These are phyloP conservation scores for Pantala flavescens DNA, from an alignment of 1,140 invertebrate species.

Conservation along the genomic window DNA sequence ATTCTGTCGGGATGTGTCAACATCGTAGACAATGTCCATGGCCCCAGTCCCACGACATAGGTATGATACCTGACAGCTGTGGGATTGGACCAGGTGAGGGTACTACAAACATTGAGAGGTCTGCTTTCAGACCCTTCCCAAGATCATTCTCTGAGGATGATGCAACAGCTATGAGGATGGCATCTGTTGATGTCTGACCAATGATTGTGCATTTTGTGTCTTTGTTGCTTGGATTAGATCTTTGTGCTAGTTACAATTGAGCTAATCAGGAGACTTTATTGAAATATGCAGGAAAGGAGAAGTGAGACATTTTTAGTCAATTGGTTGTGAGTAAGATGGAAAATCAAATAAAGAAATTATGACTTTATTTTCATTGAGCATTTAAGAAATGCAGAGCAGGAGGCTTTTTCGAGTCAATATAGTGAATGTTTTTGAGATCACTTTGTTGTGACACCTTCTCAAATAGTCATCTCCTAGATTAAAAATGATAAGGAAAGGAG, in stretches of 20 bases:
- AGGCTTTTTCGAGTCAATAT: constrained; percentile 6
- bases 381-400: not conserved
- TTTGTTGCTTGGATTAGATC: not conserved
- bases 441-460: not conserved
- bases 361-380: constrained; percentile 1
- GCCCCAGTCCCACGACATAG: not conserved
- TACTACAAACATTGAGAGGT: not conserved
- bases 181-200: constrained; percentile 8
- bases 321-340: not conserved
- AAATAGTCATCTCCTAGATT: constrained; percentile 8
- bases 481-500: not conserved
- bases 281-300: no score
- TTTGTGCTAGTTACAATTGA: no score
- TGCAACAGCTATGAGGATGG: not conserved
- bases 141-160: not conserved
- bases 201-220: constrained; percentile 2
- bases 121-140: not conserved
- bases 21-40: not conserved
- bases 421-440: constrained; percentile 6
- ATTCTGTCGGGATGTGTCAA: not conserved
- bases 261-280: no score
- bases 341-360: not conserved
- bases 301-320: not conserved
- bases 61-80: not conserved
- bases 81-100: not conserved